Evolutionary conservation across 2,113 vertebrate genomes (phyloP).

Genomic region (Chloropsis hardwickii): DNA sequence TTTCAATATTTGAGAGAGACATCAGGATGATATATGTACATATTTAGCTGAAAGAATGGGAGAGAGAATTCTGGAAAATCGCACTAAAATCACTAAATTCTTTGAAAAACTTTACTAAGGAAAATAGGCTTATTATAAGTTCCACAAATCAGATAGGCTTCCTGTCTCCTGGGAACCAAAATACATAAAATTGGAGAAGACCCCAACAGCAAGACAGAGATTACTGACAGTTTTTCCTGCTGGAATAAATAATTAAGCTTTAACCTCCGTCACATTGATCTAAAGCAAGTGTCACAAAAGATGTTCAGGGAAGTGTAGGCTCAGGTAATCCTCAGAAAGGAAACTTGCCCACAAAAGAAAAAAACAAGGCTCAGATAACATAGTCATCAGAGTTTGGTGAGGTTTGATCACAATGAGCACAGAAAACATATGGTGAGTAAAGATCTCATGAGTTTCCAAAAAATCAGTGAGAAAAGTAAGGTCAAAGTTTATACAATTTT

Average conservation of each 20-base stretch:
- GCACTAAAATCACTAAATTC: background rate
- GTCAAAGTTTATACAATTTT: background rate
- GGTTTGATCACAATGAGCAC: background rate
- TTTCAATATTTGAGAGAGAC: background rate
- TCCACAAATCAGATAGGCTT: background rate
- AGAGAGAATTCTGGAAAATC: background rate
- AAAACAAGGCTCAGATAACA: background rate
- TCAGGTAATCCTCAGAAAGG: background rate
- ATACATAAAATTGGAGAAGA: background rate
- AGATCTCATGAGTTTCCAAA: background rate
- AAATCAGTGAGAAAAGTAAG: background rate
- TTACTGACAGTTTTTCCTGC: background rate
- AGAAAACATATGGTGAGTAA: background rate
- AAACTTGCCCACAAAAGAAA: background rate
- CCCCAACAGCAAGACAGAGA: background rate
- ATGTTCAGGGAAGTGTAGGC: background rate
- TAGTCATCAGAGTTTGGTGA: background rate
- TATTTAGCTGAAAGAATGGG: background rate
- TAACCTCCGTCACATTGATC: fast-evolving
- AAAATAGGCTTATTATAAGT: background rate
- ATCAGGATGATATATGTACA: background rate
- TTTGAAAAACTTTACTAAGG: background rate
- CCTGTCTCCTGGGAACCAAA: background rate
- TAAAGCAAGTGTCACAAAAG: background rate
- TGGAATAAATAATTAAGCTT: background rate